Base-by-base conservation (phyloP, 2,888 invertebrate species). In the Cecidostiba fungosa region DNA sequence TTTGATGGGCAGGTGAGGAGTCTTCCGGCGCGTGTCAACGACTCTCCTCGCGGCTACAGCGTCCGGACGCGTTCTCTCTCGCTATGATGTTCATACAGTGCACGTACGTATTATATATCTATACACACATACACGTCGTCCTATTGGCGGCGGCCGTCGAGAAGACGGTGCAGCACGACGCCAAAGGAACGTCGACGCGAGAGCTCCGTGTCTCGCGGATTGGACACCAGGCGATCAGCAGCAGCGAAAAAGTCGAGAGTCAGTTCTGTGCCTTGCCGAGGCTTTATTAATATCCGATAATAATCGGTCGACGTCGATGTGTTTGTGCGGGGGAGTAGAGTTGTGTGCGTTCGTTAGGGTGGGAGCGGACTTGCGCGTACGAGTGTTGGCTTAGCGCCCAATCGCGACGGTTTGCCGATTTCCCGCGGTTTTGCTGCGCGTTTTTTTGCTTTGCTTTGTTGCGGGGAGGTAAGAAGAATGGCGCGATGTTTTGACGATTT, bases 1-100 rank as follows among this genome's bases (percentile, higher is more conserved):
- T 93, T 93, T 93, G 93, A 93, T 93, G 93, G 93, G 93, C 93
- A 93, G 93, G 93, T 93, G 93, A 93, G 92, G 93, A 93, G 93
- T 93, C 93, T 93, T 91, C 86, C 81, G 91, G 92, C 92, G 92
- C 92, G 92, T 93, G 93, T 93, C 93, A 93, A 92, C 91, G 91
- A 90, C 91, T 85, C 83, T 90, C 88, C 83, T 90, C 88, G 86
- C 84, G 82, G 73, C 39, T 39, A 26, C 73, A 32, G 74, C 82
- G 69, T 43, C 74, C 82, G 82, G 59, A n/a, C 43, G 36, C 16
- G 66, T 16, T 16, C 12, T 3, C 19, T 72, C 62, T 82, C 84
- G 85, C 85, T 85, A 10, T 8, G 36, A 23, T 23, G 8, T 19
- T 62, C 43, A 32, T 10, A 54, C 82, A 4, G 62, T 29, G 39